A percentile compares a stretch with the other conserved stretches of the same genome.
Conservation (phyloP, 2,797 vertebrate genomes). For the Prunella strophiata region DNA sequence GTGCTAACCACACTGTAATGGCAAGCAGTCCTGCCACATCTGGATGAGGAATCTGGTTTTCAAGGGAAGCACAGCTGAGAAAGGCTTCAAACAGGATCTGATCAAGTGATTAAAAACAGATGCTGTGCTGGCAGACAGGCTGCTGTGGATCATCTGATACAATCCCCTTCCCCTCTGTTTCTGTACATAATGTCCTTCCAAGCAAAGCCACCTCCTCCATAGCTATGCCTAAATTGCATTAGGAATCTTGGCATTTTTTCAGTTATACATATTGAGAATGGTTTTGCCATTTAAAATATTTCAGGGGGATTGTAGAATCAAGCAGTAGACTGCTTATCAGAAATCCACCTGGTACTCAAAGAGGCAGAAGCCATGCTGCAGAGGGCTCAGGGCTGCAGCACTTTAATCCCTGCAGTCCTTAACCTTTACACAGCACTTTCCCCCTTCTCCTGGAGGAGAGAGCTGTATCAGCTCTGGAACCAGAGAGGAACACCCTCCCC, state of each 20-base stretch:
- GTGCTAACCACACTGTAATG: not conserved
- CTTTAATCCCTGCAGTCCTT: not conserved
- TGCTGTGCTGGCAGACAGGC: slow-evolving; percentile 54
- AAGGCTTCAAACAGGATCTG: slow-evolving; percentile 48
- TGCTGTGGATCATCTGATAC: slow-evolving; percentile 37
- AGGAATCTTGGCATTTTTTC: slow-evolving; percentile 55
- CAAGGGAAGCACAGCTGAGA: slow-evolving; percentile 57
- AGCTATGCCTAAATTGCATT: slow-evolving; percentile 42
- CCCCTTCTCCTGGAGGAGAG: not conserved
- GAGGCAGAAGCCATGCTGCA: not conserved
- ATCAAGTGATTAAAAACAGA: slow-evolving; percentile 47
- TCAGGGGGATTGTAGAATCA: not conserved
- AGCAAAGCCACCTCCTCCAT: slow-evolving; percentile 42
- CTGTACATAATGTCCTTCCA: slow-evolving; percentile 68
- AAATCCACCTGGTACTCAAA: not conserved
- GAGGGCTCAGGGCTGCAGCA: not conserved
- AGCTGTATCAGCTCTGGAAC: not conserved
- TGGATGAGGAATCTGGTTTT: slow-evolving; percentile 23
- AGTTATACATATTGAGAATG: slow-evolving; percentile 12
- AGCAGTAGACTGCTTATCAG: not conserved
- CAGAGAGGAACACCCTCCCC: not conserved
- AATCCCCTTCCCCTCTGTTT: slow-evolving; percentile 40
- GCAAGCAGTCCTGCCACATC: not conserved
- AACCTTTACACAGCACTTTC: not conserved
- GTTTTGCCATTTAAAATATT: slow-evolving; percentile 42